Conservation (phyloP, 2,888 invertebrate species). For the Volucella inanis region DNA sequence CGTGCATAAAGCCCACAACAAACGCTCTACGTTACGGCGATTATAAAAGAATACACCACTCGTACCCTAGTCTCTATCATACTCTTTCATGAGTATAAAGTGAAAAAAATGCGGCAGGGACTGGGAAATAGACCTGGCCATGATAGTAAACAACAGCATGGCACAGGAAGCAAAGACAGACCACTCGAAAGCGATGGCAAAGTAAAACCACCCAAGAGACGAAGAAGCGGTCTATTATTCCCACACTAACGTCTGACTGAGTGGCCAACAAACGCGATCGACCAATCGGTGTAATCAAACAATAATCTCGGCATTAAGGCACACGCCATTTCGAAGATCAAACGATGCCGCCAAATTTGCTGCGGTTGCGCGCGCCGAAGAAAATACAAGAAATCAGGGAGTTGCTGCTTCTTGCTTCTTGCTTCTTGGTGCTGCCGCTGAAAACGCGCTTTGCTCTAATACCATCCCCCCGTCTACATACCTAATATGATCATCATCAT, state of each 20-base stretch:
- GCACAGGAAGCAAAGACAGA: slow-evolving; percentile 17
- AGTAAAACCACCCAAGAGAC: slow-evolving; percentile 4
- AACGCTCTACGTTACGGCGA: slow-evolving; percentile 30
- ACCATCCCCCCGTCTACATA: slow-evolving; percentile 13
- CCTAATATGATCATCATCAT: slow-evolving; percentile 47
- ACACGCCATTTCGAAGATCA: slow-evolving; percentile 83
- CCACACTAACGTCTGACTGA: slow-evolving; percentile 52
- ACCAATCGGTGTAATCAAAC: slow-evolving; percentile 80
- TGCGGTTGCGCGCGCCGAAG: slow-evolving; percentile 80
- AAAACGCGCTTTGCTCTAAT: neutral
- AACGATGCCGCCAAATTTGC: slow-evolving; percentile 82
- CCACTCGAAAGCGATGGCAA: slow-evolving; percentile 11
- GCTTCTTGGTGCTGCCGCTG: slow-evolving; percentile 22
- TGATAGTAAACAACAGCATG: slow-evolving; percentile 25
- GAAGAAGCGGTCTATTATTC: slow-evolving; percentile 62
- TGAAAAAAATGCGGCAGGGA: neutral
- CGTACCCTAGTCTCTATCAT: neutral
- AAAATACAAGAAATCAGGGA: slow-evolving; percentile 67
- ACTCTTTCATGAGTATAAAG: neutral
- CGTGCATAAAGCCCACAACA: slow-evolving; percentile 22
- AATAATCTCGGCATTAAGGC: slow-evolving; percentile 83
- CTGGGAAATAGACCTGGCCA: slow-evolving; percentile 7
- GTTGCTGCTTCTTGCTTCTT: slow-evolving; percentile 47
- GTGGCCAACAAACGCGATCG: slow-evolving; percentile 10
- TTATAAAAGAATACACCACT: slow-evolving; percentile 49